Evolutionary conservation across 2,888 invertebrate genomes (phyloP), one percentile per base, ranked within the genome.

Genomic region (Rhagophthalmus giganteus): DNA sequence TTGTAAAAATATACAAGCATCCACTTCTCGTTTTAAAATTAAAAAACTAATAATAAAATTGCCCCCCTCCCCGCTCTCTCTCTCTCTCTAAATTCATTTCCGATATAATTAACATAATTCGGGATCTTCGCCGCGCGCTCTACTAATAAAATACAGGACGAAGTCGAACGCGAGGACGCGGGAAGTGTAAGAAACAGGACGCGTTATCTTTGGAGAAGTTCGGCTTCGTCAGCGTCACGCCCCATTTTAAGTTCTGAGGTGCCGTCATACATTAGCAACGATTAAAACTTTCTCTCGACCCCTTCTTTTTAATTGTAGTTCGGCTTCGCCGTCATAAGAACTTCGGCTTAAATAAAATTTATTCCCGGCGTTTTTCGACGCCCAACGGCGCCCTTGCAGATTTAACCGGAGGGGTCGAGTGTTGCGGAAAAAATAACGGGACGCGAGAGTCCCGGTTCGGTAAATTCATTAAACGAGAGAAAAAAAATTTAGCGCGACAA

Each of bases 201-300:
- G 10, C 5, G 46, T 31, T 38, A 38, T 32, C 38, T 33, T 38
- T 25, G 7, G 39, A 41, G 20, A 41, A 41, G 31, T 41, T 41
- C 31, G 9, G 31, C 47, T 33, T 47, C 47, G 33, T 39, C 47
- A 33, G 34, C 39, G 24, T 15, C 20, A 33, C 40, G 39, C 35
- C 37, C 41, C 41, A 49, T 41, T 49, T 49, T 49, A 49, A 49
- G 41, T 49, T 49, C 30, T 34, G 40, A 41, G 35, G 49, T 49
- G 37, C 27, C 30, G 41, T 30, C 49, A 49, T 49, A 49, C 49
- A 49, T 49, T 41, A 49, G 28, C 48, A 41, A 41, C 41, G 35
- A 48, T 48, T 48, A 48, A 40, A 48, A 48, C 41, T 48, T 48
- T 48, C 11, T 33, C n/a, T n/a, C 3, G 12, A 35, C 14, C 33